Percentiles rank a stretch among this genome's conserved stretches.
Conservation (phyloP, 2,888 invertebrate genomes). For the Spodoptera picta region DNA sequence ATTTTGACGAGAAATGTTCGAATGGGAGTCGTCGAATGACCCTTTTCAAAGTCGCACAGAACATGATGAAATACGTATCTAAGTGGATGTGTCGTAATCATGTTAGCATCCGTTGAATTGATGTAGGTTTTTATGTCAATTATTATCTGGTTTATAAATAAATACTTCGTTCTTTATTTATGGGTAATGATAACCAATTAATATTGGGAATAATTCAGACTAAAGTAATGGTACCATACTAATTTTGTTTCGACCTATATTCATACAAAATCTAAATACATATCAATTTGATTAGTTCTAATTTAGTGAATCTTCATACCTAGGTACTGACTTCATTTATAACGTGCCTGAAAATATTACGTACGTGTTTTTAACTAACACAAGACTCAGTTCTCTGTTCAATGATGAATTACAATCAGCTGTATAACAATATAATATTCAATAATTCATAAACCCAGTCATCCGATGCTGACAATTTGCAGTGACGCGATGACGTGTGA, state of each 20-base stretch:
- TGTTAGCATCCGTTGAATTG: constrained; percentile 32
- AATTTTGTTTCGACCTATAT: too few relatives aligned
- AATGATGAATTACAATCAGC: constrained; percentile 34
- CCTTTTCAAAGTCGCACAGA: constrained; percentile 67
- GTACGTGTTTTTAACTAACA: constrained; percentile 16
- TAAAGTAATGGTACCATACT: too few relatives aligned
- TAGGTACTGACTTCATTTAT: too few relatives aligned
- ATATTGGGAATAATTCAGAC: too few relatives aligned
- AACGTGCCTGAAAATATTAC: too few relatives aligned
- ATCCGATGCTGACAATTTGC: constrained; percentile 8
- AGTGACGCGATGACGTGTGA: constrained; percentile 21
- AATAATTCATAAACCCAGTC: constrained; percentile 45
- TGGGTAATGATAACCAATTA: too few relatives aligned
- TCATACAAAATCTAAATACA: too few relatives aligned
- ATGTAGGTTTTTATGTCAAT: constrained; percentile 30
- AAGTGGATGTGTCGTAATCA: constrained; percentile 38
- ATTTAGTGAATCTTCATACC: too few relatives aligned
- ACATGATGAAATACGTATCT: constrained; percentile 45
- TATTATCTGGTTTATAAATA: constrained; percentile 8
- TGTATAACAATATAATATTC: constrained; percentile 36
- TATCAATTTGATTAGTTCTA: too few relatives aligned
- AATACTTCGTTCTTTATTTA: constrained; percentile 13
- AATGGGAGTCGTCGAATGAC: constrained; percentile 58
- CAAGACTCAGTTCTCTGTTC: constrained; percentile 4
- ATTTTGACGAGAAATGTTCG: constrained; percentile 63